Evolutionary conservation across 1,140 invertebrate genomes (phyloP).

Genomic region (Halesus radiatus): DNA sequence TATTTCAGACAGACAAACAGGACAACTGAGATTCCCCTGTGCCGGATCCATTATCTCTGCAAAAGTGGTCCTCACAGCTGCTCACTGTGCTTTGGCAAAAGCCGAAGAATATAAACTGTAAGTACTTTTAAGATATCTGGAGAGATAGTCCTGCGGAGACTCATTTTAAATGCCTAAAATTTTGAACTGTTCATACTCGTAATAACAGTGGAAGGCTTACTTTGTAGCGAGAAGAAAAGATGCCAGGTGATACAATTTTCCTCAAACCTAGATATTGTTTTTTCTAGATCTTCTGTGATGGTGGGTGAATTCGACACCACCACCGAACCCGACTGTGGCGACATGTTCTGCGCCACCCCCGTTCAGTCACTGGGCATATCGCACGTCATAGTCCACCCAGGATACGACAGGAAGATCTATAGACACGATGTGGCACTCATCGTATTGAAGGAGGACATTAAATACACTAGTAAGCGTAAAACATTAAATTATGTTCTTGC

Average conservation of each 20-base stretch:
- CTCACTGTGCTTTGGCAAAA: constrained; percentile 79
- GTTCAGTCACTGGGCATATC: constrained; percentile 76
- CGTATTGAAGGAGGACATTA: constrained; percentile 75
- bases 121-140: constrained; percentile 60
- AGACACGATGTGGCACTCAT: constrained; percentile 78
- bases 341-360: constrained; percentile 77
- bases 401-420: constrained; percentile 77
- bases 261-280: background rate
- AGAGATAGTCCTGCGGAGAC: too few species aligned
- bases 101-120: constrained; percentile 78
- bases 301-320: constrained; percentile 76
- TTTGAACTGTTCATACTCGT: too few species aligned
- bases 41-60: constrained; percentile 78
- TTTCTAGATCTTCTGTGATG: constrained; percentile 72
- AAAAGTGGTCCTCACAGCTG: constrained; percentile 76
- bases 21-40: constrained; percentile 77
- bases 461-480: constrained; percentile 78
- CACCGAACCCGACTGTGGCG: constrained; percentile 76
- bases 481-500: too few species aligned
- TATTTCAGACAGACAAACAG: constrained; percentile 72
- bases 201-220: too few species aligned
- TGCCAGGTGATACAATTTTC: too few species aligned
- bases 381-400: constrained; percentile 78
- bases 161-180: too few species aligned
- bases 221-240: too few species aligned